These are phyloP conservation scores for Pempheris klunzingeri DNA, from an alignment of 2,797 vertebrate genomes.

Conservation along the genomic window DNA sequence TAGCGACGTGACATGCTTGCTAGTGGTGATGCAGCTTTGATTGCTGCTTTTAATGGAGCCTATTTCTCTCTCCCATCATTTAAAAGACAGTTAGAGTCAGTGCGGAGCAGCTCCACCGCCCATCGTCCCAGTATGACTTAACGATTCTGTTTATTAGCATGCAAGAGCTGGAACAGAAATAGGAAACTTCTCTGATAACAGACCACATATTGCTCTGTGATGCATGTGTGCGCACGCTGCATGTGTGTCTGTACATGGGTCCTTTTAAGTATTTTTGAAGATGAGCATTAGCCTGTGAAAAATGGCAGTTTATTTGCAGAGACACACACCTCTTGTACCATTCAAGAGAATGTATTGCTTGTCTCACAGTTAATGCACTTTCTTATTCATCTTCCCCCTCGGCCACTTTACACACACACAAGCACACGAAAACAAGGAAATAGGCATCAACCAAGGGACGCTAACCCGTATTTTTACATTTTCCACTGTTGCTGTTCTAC, in stretches of 20 bases:
- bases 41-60: constrained; percentile 68
- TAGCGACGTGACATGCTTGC: constrained; percentile 81
- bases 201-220: constrained; percentile 11
- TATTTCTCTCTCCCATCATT: constrained; percentile 64
- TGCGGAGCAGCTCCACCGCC: constrained; percentile 51
- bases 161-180: constrained; percentile 38
- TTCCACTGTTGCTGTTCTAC: too few species aligned
- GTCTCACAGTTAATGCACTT: constrained; percentile 60
- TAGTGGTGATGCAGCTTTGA: constrained; percentile 72
- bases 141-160: constrained; percentile 71
- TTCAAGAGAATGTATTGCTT: constrained; percentile 65
- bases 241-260: constrained; percentile 4
- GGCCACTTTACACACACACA: constrained; percentile 28
- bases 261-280: constrained; percentile 25
- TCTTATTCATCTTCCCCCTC: constrained; percentile 53
- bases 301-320: constrained; percentile 56
- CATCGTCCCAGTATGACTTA: constrained; percentile 56
- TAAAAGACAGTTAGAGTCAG: constrained; percentile 65
- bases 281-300: constrained; percentile 52
- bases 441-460: constrained; percentile 25
- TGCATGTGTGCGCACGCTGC: neutral
- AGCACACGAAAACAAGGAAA: constrained; percentile 36
- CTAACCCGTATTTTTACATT: constrained; percentile 36
- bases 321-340: constrained; percentile 49
- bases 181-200: constrained; percentile 37